Evolutionary conservation across 2,797 vertebrate species (phyloP).

Genomic region (Nasua narica): DNA sequence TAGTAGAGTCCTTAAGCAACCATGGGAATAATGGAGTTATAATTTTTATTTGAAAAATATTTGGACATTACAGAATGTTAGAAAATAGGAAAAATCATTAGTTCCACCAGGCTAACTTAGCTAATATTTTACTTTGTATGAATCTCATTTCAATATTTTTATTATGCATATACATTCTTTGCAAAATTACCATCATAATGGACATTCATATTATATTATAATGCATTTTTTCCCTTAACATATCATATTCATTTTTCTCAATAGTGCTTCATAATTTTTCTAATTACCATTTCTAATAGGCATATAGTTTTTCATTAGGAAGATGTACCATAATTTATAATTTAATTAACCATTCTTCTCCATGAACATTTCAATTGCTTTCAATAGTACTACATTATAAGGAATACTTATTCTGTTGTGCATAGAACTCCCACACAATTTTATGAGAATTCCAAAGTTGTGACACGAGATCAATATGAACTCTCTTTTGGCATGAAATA

Average conservation of each 20-base stretch:
- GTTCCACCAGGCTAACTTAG: neutral
- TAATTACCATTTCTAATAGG: conserved; percentile 21
- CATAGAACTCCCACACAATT: neutral
- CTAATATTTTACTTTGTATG: neutral
- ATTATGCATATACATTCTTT: neutral
- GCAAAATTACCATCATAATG: neutral
- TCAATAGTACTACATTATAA: neutral
- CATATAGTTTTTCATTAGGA: conserved; percentile 13
- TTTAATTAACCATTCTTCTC: conserved; percentile 37
- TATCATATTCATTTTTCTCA: conserved; percentile 4
- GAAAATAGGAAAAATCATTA: conserved; percentile 1
- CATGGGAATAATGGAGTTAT: neutral
- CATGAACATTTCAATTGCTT: neutral
- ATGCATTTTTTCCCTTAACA: conserved; percentile 1
- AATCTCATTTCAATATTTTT: neutral
- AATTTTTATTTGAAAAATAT: neutral
- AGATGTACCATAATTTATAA: conserved; percentile 5
- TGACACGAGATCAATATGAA: neutral
- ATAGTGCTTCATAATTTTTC: neutral
- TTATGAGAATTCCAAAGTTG: neutral
- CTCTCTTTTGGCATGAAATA: neutral
- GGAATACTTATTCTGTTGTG: neutral
- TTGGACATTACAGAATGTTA: neutral
- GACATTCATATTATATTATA: neutral
- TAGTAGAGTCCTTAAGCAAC: neutral